These are phyloP conservation scores for Lasioglossum vierecki DNA, from an alignment of 2,888 invertebrate genomes.

Conservation along the genomic window DNA sequence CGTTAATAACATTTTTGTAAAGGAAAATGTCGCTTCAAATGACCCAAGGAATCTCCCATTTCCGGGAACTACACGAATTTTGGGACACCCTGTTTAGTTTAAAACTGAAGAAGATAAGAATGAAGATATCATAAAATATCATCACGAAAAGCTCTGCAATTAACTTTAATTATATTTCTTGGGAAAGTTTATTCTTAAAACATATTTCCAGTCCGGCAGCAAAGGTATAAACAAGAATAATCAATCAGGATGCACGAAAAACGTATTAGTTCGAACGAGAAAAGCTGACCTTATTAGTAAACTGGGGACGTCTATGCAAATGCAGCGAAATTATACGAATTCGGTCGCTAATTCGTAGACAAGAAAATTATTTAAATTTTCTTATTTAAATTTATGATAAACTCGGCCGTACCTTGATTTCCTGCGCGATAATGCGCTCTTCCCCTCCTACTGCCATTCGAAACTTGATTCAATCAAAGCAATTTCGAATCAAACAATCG, in stretches of 20 bases:
- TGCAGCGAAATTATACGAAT: background rate
- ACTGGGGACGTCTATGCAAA: background rate
- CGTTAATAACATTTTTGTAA: no score
- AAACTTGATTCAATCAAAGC: background rate
- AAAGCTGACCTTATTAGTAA: background rate
- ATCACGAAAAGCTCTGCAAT: background rate
- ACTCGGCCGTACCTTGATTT: background rate
- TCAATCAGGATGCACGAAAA: background rate
- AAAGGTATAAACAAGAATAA: background rate
- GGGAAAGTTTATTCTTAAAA: background rate
- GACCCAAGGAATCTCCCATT: no score
- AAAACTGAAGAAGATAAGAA: background rate
- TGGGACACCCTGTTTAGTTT: no score
- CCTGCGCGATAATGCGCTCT: background rate
- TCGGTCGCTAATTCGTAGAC: background rate
- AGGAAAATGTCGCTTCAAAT: no score
- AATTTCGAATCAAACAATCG: slow-evolving; percentile 1
- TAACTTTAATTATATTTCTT: background rate
- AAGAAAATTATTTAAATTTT: slow-evolving; percentile 11
- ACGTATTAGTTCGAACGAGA: background rate
- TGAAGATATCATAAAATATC: background rate
- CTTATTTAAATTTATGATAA: slow-evolving; percentile 7
- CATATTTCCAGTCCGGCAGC: background rate
- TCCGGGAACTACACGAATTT: no score
- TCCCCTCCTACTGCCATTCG: background rate